These are phyloP conservation scores for Epinephelus moara DNA, from an alignment of 2,113 vertebrate genomes.

Conservation along the genomic window DNA sequence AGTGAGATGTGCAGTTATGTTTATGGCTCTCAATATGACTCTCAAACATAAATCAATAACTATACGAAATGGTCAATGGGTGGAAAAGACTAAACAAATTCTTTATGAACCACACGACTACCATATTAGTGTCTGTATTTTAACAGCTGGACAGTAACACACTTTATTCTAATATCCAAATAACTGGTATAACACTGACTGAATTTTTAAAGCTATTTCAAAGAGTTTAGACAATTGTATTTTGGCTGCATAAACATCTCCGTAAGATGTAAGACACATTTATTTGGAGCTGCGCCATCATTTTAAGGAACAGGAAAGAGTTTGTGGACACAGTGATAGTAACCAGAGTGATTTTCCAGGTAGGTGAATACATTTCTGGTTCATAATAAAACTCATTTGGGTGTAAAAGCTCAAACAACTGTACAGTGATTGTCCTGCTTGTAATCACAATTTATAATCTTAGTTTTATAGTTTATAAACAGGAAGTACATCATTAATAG, in stretches of 20 bases:
- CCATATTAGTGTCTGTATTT: neutral
- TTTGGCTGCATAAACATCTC: neutral
- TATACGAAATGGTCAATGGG: neutral
- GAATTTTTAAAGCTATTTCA: neutral
- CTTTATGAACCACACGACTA: neutral
- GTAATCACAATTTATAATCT: neutral
- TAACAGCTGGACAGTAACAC: neutral
- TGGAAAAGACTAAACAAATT: neutral
- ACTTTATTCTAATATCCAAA: neutral
- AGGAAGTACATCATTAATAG: neutral
- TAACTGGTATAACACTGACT: neutral
- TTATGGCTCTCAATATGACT: neutral
- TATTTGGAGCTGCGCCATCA: neutral
- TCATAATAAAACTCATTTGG: slow-evolving; percentile 38
- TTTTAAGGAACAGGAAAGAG: neutral
- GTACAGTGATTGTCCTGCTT: neutral
- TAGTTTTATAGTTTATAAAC: neutral
- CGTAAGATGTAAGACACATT: neutral
- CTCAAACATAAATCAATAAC: neutral
- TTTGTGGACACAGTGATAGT: slow-evolving; percentile 49
- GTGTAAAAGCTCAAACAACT: slow-evolving; percentile 42
- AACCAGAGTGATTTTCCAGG: slow-evolving; percentile 43
- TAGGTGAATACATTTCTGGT: slow-evolving; percentile 1
- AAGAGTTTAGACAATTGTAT: neutral
- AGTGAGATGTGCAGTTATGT: neutral